Evolutionary conservation across 2,888 invertebrate species (phyloP), one percentile per base, ranked within the genome.

Genomic region (Steromphala cineraria): DNA sequence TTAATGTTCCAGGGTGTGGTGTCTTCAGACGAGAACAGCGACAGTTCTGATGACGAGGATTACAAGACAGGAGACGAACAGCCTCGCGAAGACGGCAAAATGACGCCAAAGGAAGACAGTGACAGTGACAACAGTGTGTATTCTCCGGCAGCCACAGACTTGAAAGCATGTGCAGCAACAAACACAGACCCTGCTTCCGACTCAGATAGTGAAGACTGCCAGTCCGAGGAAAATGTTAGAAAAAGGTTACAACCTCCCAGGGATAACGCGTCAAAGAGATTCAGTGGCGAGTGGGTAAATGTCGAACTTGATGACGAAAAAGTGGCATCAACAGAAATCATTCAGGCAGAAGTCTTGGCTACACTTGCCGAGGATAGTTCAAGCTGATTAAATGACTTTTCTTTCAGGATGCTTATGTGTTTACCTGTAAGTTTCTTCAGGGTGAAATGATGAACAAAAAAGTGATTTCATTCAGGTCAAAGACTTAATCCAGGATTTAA

Each of bases 201-300:
- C 31, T 71, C 36, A 17, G 36, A 36, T 71, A 36, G 36, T 71
- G 71, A 17, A 19, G n/a, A 19, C 3, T 36, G 40, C 13, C 71
- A 71, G 19, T 71, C 40, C 10, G 36, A n/a, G 13, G 17, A 40
- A 17, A 55, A 28, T 13, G 55, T 55, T 4, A 31, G 36, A 17
- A 2, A 55, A 7, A 53, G 55, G 28, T 21, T 24, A 28, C 17
- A 7, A 28, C n/a, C 28, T 17, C n/a, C n/a, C 2, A 17, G 7
- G 19, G 28, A 53, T 31, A 31, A 2, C 53, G 13, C 4, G 5
- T 31, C 53, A 17, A n/a, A 76, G 4, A 13, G 40, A 40, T 71
- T 36, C 24, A 76, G 56, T 74, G 75, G 67, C 21, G 79, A 79
- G 4, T 79, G 79, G 79, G 53, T 79, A 17, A 79, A 79, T 79